Evolutionary conservation across 2,113 vertebrate genomes (phyloP), one percentile per base, ranked within the genome.

Genomic region (Bos javanicus): DNA sequence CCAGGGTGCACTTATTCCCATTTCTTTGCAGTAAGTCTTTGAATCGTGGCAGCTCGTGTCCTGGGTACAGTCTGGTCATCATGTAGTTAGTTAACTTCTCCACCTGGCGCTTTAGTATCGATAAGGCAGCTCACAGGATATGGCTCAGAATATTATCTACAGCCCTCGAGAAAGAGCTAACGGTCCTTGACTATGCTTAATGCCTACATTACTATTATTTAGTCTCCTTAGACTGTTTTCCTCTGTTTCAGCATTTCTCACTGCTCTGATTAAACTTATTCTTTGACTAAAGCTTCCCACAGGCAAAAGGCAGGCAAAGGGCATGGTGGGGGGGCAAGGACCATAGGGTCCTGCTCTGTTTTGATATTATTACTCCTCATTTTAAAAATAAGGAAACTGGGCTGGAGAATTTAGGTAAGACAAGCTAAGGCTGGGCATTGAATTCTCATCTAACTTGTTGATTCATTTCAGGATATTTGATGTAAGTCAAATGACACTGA

Each of bases 11-110:
- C n/a, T 71, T 36, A 5, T 3, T 71, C 19, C 64, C n/a, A 1
- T 5, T 71, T 23, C 64, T 36, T 5, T 23, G n/a, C 19, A 6
- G 64, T 36, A 0, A 0, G 23, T 71, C 64, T 23, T 11, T 19
- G 64, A 71, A 12, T 11, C 1, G 9, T 21, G 64, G 64, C n/a
- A 36, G 64, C 64, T 36, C 17, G 0, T 71, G 64, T 71, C 64
- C 64, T 11, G 19, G 64, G 19, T 23, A 12, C 17, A 6, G 17
- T 36, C n/a, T 71, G 64, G n/a, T 36, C 9, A 5, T 23, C 0
- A 5, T 36, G 10, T 11, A 11, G n/a, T 3, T 11, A 11, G n/a
- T 3, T 71, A 23, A 6, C n/a, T 71, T 12, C n/a, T 12, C 64
- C n/a, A 71, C 19, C 17, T 12, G n/a, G 64, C 9, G 4, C 6